Base-by-base conservation (phyloP, 1,140 invertebrate genomes). In the Drosophila busckii region DNA sequence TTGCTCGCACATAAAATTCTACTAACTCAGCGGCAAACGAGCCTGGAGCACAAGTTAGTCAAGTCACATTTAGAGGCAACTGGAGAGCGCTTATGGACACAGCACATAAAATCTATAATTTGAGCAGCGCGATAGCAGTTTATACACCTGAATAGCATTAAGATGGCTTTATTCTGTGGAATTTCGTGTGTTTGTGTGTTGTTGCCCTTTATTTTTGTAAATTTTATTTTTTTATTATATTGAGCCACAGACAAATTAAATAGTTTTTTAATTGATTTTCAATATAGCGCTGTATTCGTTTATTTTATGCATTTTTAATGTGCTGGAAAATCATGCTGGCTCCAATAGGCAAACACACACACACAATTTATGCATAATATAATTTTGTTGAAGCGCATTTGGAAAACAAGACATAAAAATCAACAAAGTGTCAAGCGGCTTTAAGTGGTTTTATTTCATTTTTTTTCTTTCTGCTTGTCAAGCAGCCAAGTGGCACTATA, bases 231-330 rank as follows among this genome's bases (percentile, higher is more conserved):
- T 78, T 78, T 64, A 71, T 68, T 80, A 64, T 55, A 49, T 62
- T 56, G 29, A n/a, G n/a, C 17, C 7, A 22, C 49, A 19, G n/a
- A 25, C 22, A 12, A 35, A 2, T 55, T 37, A 23, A 78, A 78
- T 78, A 65, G 73, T 54, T 80, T 80, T 80, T 80, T 80, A 80
- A 80, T 80, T 80, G 75, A 80, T 80, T 80, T 65, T 64, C 63
- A 48, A 71, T 71, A 52, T 53, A 29, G 12, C 31, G 53, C 48
- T 26, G 31, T 56, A 56, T 61, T 65, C 42, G 50, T 65, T 65
- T 64, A 53, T 82, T 82, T 82, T 40, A 82, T 82, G 73, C 59
- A 50, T 73, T 10, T 65, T 80, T 75, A 80, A 80, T 69, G 75
- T 54, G 69, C 53, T 63, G 52, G 50, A 61, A 61, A 61, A 55